Percentiles rank a stretch among this genome's conserved stretches.
phyloP scores from a whole-genome alignment of 2,113 vertebrate species.

The Piaya cayana region DNA sequence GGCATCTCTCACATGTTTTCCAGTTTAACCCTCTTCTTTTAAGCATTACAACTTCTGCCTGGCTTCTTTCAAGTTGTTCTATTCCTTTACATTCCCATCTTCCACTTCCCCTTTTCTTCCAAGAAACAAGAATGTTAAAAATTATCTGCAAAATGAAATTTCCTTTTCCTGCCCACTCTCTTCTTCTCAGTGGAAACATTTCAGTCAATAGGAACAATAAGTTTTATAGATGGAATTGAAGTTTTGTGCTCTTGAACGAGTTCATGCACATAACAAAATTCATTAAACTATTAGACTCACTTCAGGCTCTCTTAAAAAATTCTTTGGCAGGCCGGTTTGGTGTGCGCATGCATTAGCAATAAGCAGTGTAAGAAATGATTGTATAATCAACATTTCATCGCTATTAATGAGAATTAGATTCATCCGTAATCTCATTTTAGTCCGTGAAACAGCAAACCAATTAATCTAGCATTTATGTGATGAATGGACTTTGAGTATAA shows the following conservation, averaged over 20 bases:
- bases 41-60: background rate
- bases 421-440: slow-evolving; percentile 39
- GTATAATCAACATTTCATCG: slow-evolving; percentile 11
- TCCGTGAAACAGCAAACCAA: slow-evolving; percentile 56
- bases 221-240: background rate
- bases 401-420: slow-evolving; percentile 53
- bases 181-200: background rate
- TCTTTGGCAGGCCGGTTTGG: background rate
- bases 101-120: background rate
- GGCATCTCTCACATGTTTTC: background rate
- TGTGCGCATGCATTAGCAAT: background rate
- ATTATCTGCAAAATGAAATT: background rate
- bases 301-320: background rate
- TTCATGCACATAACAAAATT: background rate
- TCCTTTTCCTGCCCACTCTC: background rate
- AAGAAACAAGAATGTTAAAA: background rate
- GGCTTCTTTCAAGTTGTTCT: background rate
- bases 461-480: slow-evolving; percentile 66
- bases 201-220: background rate
- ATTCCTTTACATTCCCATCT: background rate
- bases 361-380: background rate
- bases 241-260: background rate
- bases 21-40: background rate
- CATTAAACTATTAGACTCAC: background rate
- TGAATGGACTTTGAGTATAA: slow-evolving; percentile 52